These are phyloP conservation scores for Setipinna tenuifilis DNA, from an alignment of 2,797 vertebrate genomes.

Conservation along the genomic window DNA sequence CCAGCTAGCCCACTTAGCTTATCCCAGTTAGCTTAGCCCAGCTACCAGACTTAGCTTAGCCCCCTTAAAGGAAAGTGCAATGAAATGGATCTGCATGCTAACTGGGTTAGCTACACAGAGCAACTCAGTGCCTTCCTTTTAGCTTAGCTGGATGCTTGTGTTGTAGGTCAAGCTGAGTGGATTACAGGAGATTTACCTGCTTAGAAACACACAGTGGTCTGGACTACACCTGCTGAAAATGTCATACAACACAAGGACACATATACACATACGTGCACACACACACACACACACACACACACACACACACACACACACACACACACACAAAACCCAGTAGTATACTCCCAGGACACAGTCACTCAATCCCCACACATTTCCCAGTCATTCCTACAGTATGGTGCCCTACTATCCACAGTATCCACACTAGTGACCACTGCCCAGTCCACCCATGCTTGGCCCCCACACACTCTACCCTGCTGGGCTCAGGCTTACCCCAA, in stretches of 20 bases:
- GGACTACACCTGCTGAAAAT: slow-evolving; percentile 19
- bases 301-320: too few species aligned
- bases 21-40: too few species aligned
- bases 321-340: too few species aligned
- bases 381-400: not conserved
- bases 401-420: too few species aligned
- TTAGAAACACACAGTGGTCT: slow-evolving; percentile 47
- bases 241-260: not conserved
- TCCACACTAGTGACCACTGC: too few species aligned
- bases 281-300: too few species aligned
- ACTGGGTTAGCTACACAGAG: not conserved
- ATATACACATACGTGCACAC: too few species aligned
- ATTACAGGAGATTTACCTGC: slow-evolving; percentile 36
- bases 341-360: not conserved
- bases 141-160: not conserved
- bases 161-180: slow-evolving; percentile 7
- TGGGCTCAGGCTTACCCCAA: not conserved
- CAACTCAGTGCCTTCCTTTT: not conserved
- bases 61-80: too few species aligned
- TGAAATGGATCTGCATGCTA: too few species aligned
- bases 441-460: too few species aligned
- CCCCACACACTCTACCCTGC: too few species aligned
- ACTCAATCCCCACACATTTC: not conserved
- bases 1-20: too few species aligned
- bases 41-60: not conserved